Conservation (phyloP, 1,140 invertebrate genomes). For the Euura saliciscinereae region DNA sequence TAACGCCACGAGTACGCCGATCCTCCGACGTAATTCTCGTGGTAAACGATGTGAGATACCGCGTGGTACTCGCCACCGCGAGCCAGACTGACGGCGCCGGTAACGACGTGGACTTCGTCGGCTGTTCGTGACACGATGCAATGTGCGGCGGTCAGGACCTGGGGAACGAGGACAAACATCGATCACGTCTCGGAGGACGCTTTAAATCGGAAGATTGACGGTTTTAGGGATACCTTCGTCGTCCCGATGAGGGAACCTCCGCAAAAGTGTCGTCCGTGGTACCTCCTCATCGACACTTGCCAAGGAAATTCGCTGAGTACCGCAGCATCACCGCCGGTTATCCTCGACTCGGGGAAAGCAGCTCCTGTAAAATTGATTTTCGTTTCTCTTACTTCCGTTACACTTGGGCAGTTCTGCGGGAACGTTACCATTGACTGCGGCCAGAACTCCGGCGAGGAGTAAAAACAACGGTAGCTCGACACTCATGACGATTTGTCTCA, state of each 20-base stretch:
- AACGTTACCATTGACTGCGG: no score
- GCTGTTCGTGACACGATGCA: conserved; percentile 22
- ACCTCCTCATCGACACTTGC: neutral
- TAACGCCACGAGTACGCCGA: conserved; percentile 16
- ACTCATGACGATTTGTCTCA: no score
- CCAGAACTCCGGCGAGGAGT: no score
- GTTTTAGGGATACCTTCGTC: neutral
- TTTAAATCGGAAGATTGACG: no score
- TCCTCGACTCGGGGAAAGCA: neutral
- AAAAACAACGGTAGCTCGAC: no score
- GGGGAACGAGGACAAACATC: neutral
- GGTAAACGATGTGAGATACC: conserved; percentile 12
- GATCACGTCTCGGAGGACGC: no score
- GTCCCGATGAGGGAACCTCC: conserved; percentile 74
- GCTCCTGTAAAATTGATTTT: neutral
- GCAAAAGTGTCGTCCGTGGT: conserved; percentile 59
- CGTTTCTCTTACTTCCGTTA: no score
- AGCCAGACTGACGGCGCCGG: conserved; percentile 11
- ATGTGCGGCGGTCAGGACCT: conserved; percentile 22
- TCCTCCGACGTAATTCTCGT: conserved; percentile 15
- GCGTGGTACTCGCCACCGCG: conserved; percentile 15
- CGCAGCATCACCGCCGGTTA: neutral
- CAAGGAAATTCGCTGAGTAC: neutral
- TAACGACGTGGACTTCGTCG: conserved; percentile 15
- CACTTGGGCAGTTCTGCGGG: no score